These are phyloP conservation scores for Hystrix cristata DNA, from an alignment of 2,113 vertebrate species.

Conservation along the genomic window DNA sequence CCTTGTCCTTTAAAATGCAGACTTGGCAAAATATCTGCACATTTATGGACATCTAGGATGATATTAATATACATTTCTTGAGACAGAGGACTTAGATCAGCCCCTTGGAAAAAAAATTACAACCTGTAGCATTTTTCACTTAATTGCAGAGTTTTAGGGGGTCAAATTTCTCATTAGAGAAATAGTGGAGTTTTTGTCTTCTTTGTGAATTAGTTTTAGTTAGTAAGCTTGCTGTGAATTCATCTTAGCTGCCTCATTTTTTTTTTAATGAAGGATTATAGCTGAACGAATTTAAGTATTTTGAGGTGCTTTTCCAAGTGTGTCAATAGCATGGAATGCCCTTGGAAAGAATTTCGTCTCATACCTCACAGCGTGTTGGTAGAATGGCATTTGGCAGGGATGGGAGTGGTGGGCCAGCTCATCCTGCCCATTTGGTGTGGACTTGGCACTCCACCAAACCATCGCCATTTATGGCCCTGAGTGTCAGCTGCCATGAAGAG, in stretches of 20 bases:
- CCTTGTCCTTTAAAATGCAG: not conserved
- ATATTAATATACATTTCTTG: not conserved
- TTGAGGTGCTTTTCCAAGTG: conserved; percentile 53
- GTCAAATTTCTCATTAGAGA: not conserved
- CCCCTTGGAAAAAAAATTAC: not conserved
- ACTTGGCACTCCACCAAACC: not conserved
- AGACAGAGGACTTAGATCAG: not conserved
- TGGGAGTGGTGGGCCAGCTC: not conserved
- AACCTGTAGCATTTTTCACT: not conserved
- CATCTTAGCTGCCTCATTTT: not conserved
- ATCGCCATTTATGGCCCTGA: not conserved
- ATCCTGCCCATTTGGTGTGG: not conserved
- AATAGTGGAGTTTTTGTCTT: not conserved
- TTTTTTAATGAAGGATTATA: not conserved
- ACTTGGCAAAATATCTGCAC: not conserved
- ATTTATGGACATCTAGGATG: not conserved
- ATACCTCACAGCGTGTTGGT: not conserved
- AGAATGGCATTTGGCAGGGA: conserved; percentile 59
- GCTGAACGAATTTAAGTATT: conserved; percentile 22
- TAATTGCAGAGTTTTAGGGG: not conserved
- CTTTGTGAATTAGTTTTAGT: not conserved
- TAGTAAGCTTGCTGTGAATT: conserved; percentile 6
- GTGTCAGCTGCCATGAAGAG: not conserved
- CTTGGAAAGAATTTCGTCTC: conserved; percentile 44
- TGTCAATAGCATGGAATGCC: conserved; percentile 41